These are phyloP conservation scores for Chionomys nivalis DNA, from an alignment of 2,113 vertebrate genomes.

Conservation along the genomic window DNA sequence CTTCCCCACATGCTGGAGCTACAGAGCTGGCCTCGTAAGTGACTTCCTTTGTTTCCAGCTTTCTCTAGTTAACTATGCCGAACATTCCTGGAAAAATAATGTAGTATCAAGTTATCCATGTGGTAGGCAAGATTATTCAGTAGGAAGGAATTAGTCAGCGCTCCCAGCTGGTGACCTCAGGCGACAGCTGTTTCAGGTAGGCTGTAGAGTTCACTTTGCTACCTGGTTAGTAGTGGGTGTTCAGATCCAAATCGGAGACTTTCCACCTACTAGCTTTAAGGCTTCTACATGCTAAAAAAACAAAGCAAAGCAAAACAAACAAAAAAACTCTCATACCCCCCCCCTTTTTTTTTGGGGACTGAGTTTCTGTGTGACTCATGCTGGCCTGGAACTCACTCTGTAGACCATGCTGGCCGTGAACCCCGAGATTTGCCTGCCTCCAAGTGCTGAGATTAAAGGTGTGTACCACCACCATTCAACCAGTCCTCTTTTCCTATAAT, in stretches of 20 bases:
- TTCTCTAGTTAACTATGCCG: not conserved
- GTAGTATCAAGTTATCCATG: not conserved
- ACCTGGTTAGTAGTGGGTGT: not conserved
- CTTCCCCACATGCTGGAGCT: not conserved
- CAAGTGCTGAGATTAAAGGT: not conserved
- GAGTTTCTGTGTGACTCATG: not conserved
- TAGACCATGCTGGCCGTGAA: not conserved
- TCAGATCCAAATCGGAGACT: not conserved
- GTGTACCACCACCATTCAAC: not conserved
- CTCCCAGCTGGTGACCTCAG: not conserved
- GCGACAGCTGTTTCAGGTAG: not conserved
- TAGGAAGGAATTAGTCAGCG: not conserved
- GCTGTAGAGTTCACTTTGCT: not conserved
- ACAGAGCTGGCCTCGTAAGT: not conserved
- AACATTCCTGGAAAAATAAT: conserved; percentile 28
- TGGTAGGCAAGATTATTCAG: not conserved
- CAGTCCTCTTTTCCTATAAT: not conserved
- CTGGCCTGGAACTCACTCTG: not conserved
- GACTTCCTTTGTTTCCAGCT: conserved; percentile 17
- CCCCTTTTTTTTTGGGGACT: too few species aligned
- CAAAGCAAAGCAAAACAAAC: too few species aligned
- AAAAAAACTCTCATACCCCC: too few species aligned
- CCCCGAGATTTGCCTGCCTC: not conserved
- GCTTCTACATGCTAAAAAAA: not conserved
- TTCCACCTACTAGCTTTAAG: not conserved